Conservation (phyloP, 2,888 invertebrate species). For the Pelosia muscerda region DNA sequence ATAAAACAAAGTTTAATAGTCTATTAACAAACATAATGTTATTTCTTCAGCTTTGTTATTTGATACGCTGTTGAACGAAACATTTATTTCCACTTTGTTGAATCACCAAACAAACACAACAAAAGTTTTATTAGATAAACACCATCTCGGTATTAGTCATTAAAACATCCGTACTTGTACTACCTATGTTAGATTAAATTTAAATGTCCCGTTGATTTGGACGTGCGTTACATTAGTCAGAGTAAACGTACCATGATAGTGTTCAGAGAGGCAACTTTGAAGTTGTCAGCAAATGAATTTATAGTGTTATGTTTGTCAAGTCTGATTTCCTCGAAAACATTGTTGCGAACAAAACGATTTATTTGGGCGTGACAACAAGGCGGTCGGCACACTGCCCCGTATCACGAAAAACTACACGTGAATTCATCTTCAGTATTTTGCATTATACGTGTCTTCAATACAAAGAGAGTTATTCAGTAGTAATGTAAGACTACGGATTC, state of each 20-base stretch:
- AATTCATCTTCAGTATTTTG: too few relatives aligned
- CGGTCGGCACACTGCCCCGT: too few relatives aligned
- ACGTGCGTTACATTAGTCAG: conserved; percentile 56
- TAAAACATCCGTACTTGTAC: conserved; percentile 40
- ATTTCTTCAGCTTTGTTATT: not conserved
- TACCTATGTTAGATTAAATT: conserved; percentile 58
- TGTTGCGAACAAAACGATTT: conserved; percentile 18
- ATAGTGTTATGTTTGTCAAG: conserved; percentile 21
- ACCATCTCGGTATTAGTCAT: conserved; percentile 16
- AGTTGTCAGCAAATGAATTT: conserved; percentile 40
- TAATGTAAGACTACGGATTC: too few relatives aligned
- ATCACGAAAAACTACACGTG: too few relatives aligned
- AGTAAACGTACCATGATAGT: conserved; percentile 58
- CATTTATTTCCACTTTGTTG: not conserved
- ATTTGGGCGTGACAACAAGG: not conserved
- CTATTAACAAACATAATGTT: not conserved
- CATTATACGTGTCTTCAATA: too few relatives aligned
- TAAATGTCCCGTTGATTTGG: conserved; percentile 54
- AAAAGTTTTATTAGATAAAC: conserved; percentile 26
- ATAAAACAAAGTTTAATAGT: not conserved
- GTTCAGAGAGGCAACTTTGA: conserved; percentile 46
- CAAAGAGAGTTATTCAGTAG: too few relatives aligned
- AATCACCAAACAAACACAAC: not conserved
- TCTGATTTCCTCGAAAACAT: conserved; percentile 16
- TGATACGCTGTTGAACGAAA: not conserved